A percentile compares a stretch with the other conserved stretches of the same genome.
Conservation (phyloP, 2,113 vertebrate species). For the Brachyhypopomus gauderio region DNA sequence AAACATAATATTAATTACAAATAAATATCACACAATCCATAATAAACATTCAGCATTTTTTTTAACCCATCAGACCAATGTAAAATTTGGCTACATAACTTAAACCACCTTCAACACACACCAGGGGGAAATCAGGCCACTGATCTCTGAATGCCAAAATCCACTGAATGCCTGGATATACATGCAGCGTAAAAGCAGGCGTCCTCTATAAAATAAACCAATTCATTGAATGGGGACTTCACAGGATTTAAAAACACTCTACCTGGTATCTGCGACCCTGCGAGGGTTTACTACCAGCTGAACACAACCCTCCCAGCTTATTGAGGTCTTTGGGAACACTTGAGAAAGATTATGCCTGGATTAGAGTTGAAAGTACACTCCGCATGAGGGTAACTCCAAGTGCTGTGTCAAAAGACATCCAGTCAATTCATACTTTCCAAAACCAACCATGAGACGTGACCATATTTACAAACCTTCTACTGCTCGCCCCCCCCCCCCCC, state of each 20-base stretch:
- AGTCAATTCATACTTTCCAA: background rate
- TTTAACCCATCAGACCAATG: too few species aligned
- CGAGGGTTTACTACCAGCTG: background rate
- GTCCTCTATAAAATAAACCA: background rate
- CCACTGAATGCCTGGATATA: too few species aligned
- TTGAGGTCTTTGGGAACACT: background rate
- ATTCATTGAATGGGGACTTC: conserved; percentile 5
- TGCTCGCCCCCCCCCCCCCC: too few species aligned
- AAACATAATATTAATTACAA: too few species aligned
- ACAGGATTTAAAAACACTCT: conserved; percentile 3
- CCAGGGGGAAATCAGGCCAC: too few species aligned
- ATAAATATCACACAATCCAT: too few species aligned
- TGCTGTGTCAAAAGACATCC: background rate
- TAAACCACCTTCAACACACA: too few species aligned
- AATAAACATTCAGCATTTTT: too few species aligned
- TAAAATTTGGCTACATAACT: too few species aligned
- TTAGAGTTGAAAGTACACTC: background rate
- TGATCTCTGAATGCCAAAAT: too few species aligned
- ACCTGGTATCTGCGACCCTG: conserved; percentile 6
- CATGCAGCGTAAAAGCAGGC: background rate
- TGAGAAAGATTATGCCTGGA: background rate
- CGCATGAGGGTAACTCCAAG: background rate
- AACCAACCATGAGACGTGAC: background rate
- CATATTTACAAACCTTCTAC: conserved; percentile 3
- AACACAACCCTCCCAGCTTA: background rate